Base-by-base conservation (phyloP, 2,113 vertebrate species). In the Canis aureus region DNA sequence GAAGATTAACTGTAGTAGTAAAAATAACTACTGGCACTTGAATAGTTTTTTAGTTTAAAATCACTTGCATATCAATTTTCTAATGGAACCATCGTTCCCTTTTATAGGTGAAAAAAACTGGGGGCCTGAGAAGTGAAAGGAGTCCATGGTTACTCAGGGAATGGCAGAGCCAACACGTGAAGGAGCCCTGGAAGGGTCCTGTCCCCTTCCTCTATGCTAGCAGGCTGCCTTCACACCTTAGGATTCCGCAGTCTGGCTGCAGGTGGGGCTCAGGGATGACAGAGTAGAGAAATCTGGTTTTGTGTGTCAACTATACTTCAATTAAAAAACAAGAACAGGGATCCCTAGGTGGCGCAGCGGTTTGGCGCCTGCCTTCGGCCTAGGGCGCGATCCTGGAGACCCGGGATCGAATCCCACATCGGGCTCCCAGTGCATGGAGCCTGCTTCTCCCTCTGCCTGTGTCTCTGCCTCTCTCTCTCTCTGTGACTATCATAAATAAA, bases 11-110 rank as follows among this genome's bases (percentile, higher is more conserved):
- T 59, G n/a, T 35, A 57, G 29, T 57, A 20, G 12, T 80, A 69
- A 95, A 92, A 84, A 19, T 66, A 94, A 93, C 29, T 83, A 59
- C 11, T 71, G 32, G 35, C 9, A 86, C 25, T 88, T 51, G 6
- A 94, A 82, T 71, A 53, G 38, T 81, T 92, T 83, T 16, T 29
- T 23, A 80, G 57, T 66, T 94, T 94, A 53, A 93, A 91, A 97
- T 84, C 49, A 89, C 78, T 89, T 81, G 13, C 11, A 11, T 80
- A 55, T 88, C 43, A 64, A 62, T 84, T 94, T 83, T 49, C 25
- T 66, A 91, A 87, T 53, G 22, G 57, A 82, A 80, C 84, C 89
- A 90, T 76, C 69, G 86, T 29, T 59, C 29, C 38, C 32, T 95
- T 87, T 96, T 67, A 23, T 64, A 83, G 71, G 71, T 59, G 35